A percentile compares a stretch with the other conserved stretches of the same genome.
Evolutionary conservation across 2,113 vertebrate species (phyloP).

Genomic region (Lepidothrix coronata): DNA sequence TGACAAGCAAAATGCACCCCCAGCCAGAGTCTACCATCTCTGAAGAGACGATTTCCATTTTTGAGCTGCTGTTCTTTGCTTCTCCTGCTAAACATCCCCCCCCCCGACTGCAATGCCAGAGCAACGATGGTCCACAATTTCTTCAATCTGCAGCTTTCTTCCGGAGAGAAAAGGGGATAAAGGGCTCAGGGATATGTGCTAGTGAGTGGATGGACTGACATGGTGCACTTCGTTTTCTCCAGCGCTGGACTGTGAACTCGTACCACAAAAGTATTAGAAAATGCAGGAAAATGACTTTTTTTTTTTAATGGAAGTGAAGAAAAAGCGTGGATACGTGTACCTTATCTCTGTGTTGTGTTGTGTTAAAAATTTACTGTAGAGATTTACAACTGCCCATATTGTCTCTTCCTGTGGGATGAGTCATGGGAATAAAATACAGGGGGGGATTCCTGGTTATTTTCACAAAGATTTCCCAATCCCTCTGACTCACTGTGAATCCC

Average conservation of each 20-base stretch:
- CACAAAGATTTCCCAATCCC: background rate
- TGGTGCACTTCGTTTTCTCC: background rate
- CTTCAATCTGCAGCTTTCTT: background rate
- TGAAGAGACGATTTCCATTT: background rate
- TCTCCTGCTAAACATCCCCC: background rate
- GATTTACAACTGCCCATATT: background rate
- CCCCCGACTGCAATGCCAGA: rapidly evolving
- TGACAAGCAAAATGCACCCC: background rate
- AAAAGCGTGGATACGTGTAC: background rate
- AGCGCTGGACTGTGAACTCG: background rate
- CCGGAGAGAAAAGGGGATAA: background rate
- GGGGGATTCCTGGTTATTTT: background rate
- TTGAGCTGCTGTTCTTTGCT: background rate
- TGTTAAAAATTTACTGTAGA: background rate
- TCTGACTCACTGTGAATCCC: background rate
- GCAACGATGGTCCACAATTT: background rate
- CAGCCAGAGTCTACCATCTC: background rate
- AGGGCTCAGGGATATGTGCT: background rate
- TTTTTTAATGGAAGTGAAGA: background rate
- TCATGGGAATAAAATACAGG: background rate
- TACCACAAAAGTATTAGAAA: background rate
- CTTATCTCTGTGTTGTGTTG: background rate
- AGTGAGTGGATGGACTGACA: background rate
- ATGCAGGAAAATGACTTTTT: rapidly evolving
- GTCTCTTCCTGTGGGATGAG: background rate